Evolutionary conservation across 2,113 vertebrate species (phyloP).

Genomic region (Rhea americana): DNA sequence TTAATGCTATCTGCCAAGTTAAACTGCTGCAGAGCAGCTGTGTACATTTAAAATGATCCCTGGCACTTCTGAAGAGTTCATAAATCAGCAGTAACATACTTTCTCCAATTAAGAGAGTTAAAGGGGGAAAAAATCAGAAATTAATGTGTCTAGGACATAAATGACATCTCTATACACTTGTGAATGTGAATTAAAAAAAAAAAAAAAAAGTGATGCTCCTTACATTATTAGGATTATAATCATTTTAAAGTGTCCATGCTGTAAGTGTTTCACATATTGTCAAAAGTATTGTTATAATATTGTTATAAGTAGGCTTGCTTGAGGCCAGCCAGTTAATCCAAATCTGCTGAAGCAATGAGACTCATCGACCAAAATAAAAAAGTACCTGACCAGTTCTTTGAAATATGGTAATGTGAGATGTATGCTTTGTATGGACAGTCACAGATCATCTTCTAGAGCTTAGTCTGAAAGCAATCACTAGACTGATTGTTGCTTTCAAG

Average conservation of each 20-base stretch:
- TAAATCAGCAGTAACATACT: conserved; percentile 80
- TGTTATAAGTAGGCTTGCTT: not conserved
- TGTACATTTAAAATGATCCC: conserved; percentile 80
- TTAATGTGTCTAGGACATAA: conserved; percentile 74
- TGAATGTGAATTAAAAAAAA: conserved; percentile 44
- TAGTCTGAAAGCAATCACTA: not conserved
- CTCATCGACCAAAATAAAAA: not conserved
- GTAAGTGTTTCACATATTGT: not conserved
- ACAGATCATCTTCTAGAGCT: not conserved
- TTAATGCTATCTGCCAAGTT: conserved; percentile 82
- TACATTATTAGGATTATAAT: not conserved
- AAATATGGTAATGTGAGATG: not conserved
- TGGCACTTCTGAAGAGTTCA: conserved; percentile 76
- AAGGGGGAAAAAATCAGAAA: conserved; percentile 67
- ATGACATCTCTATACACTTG: conserved; percentile 69
- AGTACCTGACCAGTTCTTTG: not conserved
- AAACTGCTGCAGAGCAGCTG: conserved; percentile 82
- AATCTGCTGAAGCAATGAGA: not conserved
- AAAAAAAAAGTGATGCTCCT: conserved; percentile 28
- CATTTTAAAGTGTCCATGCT: not conserved
- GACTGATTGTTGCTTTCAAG: not conserved
- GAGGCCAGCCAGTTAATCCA: not conserved
- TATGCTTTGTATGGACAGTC: fast-evolving
- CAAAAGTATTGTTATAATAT: not conserved
- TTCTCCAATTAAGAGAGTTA: conserved; percentile 79